Conservation (phyloP, 2,888 invertebrate species). For the Caenorhabditis imperialis region DNA sequence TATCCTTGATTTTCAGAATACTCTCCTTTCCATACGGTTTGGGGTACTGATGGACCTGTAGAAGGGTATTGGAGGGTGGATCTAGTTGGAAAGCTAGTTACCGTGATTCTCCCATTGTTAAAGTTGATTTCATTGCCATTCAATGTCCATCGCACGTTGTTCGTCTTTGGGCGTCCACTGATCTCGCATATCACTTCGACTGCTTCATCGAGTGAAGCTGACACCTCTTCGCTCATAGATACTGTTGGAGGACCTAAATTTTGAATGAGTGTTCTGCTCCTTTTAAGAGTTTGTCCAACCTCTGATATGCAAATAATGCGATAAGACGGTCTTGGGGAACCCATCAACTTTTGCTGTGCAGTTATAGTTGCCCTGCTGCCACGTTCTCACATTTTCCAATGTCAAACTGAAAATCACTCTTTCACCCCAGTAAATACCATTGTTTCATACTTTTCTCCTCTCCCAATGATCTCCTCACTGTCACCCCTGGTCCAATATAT, state of each 20-base stretch:
- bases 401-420: slow-evolving; percentile 60
- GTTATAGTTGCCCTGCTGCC: slow-evolving; percentile 75
- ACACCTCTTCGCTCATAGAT: slow-evolving; percentile 46
- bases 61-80: neutral
- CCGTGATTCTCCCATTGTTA: slow-evolving; percentile 66
- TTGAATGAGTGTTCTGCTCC: too few relatives aligned
- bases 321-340: slow-evolving; percentile 64
- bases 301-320: slow-evolving; percentile 72
- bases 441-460: slow-evolving; percentile 65
- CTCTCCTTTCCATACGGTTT: slow-evolving; percentile 72
- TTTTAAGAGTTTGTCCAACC: too few relatives aligned
- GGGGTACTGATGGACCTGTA: slow-evolving; percentile 69
- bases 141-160: slow-evolving; percentile 69
- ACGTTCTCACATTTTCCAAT: slow-evolving; percentile 67
- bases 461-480: slow-evolving; percentile 62
- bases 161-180: slow-evolving; percentile 69
- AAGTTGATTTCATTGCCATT: slow-evolving; percentile 69
- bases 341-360: slow-evolving; percentile 73
- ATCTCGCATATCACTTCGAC: slow-evolving; percentile 64
- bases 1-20: slow-evolving; percentile 69
- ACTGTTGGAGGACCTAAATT: slow-evolving; percentile 66
- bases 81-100: slow-evolving; percentile 6
- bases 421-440: too few relatives aligned
- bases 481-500: slow-evolving; percentile 71
- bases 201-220: slow-evolving; percentile 57